Conservation (phyloP, 2,797 vertebrate species). For the Limosa lapponica region DNA sequence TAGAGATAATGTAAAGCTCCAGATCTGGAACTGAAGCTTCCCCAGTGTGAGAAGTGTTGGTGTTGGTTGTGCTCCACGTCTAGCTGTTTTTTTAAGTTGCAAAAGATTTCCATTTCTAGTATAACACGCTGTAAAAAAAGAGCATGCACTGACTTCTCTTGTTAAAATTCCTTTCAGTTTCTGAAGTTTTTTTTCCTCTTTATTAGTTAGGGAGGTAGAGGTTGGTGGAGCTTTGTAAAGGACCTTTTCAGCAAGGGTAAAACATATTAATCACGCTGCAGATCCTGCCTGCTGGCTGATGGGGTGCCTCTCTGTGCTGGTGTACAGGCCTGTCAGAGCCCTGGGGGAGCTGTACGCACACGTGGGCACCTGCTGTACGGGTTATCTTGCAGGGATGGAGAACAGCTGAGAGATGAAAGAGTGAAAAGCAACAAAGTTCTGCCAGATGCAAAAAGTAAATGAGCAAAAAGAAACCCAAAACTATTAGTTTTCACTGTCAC, state of each 20-base stretch:
- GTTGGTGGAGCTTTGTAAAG: neutral
- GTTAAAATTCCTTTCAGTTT: conserved; percentile 54
- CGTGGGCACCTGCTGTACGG: neutral
- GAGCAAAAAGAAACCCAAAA: neutral
- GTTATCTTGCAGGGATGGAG: neutral
- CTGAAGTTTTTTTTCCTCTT: neutral
- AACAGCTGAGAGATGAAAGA: neutral
- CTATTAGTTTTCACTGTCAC: neutral
- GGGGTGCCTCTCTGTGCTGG: neutral
- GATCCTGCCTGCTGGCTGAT: neutral
- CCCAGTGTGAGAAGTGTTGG: neutral
- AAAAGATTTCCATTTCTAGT: conserved; percentile 30
- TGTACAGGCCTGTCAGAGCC: neutral
- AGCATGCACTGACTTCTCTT: neutral
- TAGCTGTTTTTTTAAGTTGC: conserved; percentile 35
- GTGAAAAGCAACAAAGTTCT: neutral
- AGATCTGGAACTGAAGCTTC: neutral
- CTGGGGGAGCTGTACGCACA: neutral
- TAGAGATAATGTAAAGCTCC: neutral
- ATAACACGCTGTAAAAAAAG: conserved; percentile 38
- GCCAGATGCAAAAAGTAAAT: neutral
- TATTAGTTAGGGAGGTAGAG: neutral
- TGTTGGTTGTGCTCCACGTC: conserved; percentile 28
- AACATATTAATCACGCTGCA: neutral
- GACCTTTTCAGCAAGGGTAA: neutral